Percentiles rank a stretch among this genome's conserved stretches.
phyloP scores from a whole-genome alignment of 2,888 invertebrate genomes.

The Abrostola tripartita region DNA sequence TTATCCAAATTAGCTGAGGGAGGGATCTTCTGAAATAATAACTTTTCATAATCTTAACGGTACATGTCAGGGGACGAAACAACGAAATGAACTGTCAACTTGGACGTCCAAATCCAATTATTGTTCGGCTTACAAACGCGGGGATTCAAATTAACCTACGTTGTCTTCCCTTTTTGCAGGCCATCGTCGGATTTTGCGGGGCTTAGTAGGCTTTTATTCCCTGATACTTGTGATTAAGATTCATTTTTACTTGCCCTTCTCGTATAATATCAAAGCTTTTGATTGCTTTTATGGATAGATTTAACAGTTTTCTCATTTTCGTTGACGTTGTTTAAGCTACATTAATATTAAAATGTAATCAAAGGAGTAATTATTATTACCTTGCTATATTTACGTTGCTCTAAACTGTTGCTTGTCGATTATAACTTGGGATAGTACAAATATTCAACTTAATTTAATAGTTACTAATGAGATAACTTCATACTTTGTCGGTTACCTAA shows the following conservation, averaged over 20 bases:
- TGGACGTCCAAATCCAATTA: slow-evolving; percentile 86
- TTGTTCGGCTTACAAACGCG: slow-evolving; percentile 80
- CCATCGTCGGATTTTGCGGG: slow-evolving; percentile 67
- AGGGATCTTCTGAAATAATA: slow-evolving; percentile 76
- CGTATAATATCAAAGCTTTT: slow-evolving; percentile 55
- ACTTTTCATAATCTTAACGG: slow-evolving; percentile 84
- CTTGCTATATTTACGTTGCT: slow-evolving; percentile 25
- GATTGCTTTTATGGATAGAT: slow-evolving; percentile 57
- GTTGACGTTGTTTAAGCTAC: slow-evolving; percentile 50
- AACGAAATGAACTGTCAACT: slow-evolving; percentile 87
- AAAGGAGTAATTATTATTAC: slow-evolving; percentile 26
- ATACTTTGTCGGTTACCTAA: slow-evolving; percentile 25
- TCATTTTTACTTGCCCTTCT: slow-evolving; percentile 69
- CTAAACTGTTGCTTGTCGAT: slow-evolving; percentile 37
- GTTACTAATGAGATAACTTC: slow-evolving; percentile 40
- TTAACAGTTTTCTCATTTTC: slow-evolving; percentile 56
- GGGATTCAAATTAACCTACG: slow-evolving; percentile 83
- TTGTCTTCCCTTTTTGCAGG: slow-evolving; percentile 75
- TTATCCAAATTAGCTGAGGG: slow-evolving; percentile 77
- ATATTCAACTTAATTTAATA: slow-evolving; percentile 38
- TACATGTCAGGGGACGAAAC: slow-evolving; percentile 81
- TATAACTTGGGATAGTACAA: slow-evolving; percentile 33
- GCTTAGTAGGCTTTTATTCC: slow-evolving; percentile 67
- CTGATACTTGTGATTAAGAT: slow-evolving; percentile 75
- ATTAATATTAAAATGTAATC: slow-evolving; percentile 43